Conservation (phyloP, 2,888 invertebrate species). For the Ametastegia equiseti region DNA sequence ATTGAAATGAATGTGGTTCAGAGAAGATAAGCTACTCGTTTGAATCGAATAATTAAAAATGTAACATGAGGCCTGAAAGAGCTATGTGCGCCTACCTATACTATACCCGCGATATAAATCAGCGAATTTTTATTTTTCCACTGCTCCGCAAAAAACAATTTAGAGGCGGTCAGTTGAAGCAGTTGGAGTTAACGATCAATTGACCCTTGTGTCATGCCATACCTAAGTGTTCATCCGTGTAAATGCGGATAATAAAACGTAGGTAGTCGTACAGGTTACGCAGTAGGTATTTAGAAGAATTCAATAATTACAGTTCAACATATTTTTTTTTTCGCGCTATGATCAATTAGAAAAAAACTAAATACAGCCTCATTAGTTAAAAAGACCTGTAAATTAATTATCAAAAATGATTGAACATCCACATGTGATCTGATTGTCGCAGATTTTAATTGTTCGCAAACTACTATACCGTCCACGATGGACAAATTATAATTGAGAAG, state of each 20-base stretch:
- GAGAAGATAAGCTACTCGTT: not conserved
- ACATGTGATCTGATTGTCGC: not conserved
- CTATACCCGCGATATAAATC: constrained; percentile 2
- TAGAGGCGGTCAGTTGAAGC: constrained; percentile 32
- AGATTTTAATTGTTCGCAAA: constrained; percentile 35
- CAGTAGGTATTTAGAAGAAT: constrained; percentile 29
- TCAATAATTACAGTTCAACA: constrained; percentile 3
- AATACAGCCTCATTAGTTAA: not conserved
- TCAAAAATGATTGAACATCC: not conserved
- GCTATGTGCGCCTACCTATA: not conserved
- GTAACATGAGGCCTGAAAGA: not conserved
- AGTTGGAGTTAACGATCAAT: constrained; percentile 46
- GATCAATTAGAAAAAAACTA: not conserved
- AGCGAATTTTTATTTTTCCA: constrained; percentile 20
- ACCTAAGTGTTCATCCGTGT: constrained; percentile 36
- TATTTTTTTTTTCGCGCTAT: not conserved
- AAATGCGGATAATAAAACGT: constrained; percentile 28
- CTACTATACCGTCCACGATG: not conserved
- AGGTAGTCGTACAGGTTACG: constrained; percentile 42
- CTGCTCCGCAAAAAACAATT: constrained; percentile 38
- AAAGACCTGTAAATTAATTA: not conserved
- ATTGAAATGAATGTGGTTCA: not conserved
- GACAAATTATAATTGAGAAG: constrained; percentile 29
- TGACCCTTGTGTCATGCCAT: constrained; percentile 41
- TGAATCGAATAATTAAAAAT: not conserved